Base-by-base conservation (phyloP, 2,113 vertebrate species). In the Barbus barbus region DNA sequence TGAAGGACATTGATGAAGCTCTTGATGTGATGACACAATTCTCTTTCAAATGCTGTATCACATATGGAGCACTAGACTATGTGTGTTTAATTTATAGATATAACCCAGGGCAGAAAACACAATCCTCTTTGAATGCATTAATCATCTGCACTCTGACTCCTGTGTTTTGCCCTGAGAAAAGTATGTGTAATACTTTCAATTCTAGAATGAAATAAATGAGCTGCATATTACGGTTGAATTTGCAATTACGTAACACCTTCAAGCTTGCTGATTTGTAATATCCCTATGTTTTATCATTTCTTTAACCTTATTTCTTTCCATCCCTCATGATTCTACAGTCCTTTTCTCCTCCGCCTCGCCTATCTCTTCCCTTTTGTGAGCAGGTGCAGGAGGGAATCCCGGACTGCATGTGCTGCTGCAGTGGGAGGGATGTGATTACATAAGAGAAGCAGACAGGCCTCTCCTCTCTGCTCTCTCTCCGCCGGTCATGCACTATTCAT, bases 381-480 rank as follows among this genome's bases (percentile, higher is more conserved):
- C 56, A 61, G 51, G 58, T 89, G 80, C 90, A 90, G 88, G 85
- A 92, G 92, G 93, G 93, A 94, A 94, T 94, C 94, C 94, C 94
- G 82, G 31, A 46, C 90, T 91, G 85, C 83, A 28, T 71, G 81
- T 82, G 89, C 92, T 88, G 87, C 90, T 92, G 91, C 91, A 92
- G 90, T 86, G 86, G 85, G 82, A 74, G 51, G 20, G 56, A 31
- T 84, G 38, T 65, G 84, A 63, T 93, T 92, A 92, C 86, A 86
- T 91, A 95, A 94, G 85, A 83, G 71, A 87, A 81, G 80, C 87
- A 80, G 85, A 85, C 80, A 83, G 83, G 31, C 79, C 38, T 61
- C 73, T 56, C 31, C 7, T 31, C 61, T 67, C 90, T 87, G 80
- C 90, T 58, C 53, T 75, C 53, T 75, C 84, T 86, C 81, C 83